Evolutionary conservation across 2,113 vertebrate genomes (phyloP), one percentile per base, ranked within the genome.

Genomic region (Pygoscelis adeliae): DNA sequence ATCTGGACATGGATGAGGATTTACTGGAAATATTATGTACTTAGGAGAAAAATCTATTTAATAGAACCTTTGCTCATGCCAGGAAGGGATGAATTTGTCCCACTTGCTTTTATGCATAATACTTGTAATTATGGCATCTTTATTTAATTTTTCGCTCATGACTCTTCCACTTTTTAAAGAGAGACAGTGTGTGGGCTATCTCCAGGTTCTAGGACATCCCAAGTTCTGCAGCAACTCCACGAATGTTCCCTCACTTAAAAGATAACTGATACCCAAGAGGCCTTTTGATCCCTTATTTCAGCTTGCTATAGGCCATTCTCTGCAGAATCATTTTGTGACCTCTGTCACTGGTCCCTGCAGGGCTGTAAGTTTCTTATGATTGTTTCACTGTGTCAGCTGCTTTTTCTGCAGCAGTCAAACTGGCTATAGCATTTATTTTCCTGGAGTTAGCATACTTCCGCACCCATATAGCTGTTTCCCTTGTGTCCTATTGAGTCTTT

Each of bases 401-500:
- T 85, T 96, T 96, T 96, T 90, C 67, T 62, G 82, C 83, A 96
- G 58, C 83, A 93, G 74, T 83, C 91, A 89, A 90, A 52, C 36
- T 87, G 97, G 81, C 23, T 90, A 36, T 79, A 97, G 91, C 55
- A 78, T 96, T 97, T 96, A 59, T 97, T 83, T 98, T 90, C 88
- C 63, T 50, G 89, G 93, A 65, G 70, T 95, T 87, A 96, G 55
- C 46, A 29, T 70, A 74, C 58, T 92, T 96, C 93, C 8, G 9
- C 96, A 96, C 96, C 97, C 94, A 80, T 97, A 93, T 89, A 95
- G 93, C 97, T 83, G 59, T 90, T 98, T 95, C 96, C 96, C 98
- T 83, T 83, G 92, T 98, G 94, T 96, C 97, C 93, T 95, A 71
- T 98, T 97, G 94, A 97, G 94, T 55, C 94, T 98, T 98, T 98